A percentile compares a stretch with the other conserved stretches of the same genome.
Conservation (phyloP, 2,797 vertebrate genomes). For the Pelodytes ibericus region DNA sequence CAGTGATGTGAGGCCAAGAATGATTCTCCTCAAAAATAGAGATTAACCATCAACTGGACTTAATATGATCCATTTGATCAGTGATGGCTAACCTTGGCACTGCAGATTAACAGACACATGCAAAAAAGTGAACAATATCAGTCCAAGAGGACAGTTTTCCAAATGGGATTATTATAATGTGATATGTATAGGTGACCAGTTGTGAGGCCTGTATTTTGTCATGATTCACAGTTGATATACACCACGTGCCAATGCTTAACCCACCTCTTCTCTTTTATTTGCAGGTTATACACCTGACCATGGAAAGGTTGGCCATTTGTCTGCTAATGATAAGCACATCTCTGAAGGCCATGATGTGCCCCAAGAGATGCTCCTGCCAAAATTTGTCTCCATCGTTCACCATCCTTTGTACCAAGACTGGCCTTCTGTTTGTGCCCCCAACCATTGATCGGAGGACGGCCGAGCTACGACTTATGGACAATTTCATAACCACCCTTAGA, state of each 20-base stretch:
- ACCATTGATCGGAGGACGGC: conserved; percentile 88
- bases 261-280: conserved; percentile 56
- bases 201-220: too few relatives aligned
- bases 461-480: conserved; percentile 88
- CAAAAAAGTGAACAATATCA: too few relatives aligned
- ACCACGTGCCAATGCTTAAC: neutral
- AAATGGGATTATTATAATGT: too few relatives aligned
- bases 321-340: conserved; percentile 59
- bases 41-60: too few relatives aligned
- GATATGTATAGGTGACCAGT: too few relatives aligned
- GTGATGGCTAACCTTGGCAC: too few relatives aligned
- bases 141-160: too few relatives aligned
- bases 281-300: conserved; percentile 63
- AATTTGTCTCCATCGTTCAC: conserved; percentile 88
- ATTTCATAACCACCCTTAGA: conserved; percentile 88
- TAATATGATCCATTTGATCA: too few relatives aligned
- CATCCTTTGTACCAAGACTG: conserved; percentile 87
- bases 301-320: conserved; percentile 64
- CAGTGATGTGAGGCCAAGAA: too few relatives aligned
- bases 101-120: too few relatives aligned
- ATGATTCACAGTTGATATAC: too few relatives aligned
- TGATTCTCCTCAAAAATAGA: too few relatives aligned
- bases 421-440: conserved; percentile 87
- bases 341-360: conserved; percentile 77
- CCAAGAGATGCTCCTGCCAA: conserved; percentile 91